Percentiles rank a stretch among this genome's conserved stretches.
Conservation (phyloP, 2,113 vertebrate genomes). For the Limnothrissa miodon region DNA sequence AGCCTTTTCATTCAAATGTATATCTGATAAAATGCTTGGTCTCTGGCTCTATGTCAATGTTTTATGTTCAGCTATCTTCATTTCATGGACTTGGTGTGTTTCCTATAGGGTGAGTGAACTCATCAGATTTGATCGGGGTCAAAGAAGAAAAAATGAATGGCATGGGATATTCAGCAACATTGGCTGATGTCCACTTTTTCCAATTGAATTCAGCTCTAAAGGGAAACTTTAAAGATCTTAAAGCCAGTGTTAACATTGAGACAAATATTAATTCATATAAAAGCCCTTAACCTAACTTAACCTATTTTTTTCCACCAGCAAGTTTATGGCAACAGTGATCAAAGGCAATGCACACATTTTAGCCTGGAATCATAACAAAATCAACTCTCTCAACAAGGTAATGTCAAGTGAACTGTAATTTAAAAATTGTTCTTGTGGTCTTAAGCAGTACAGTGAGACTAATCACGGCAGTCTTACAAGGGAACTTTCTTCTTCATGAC, state of each 20-base stretch:
- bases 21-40: conserved; percentile 43
- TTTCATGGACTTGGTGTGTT: neutral
- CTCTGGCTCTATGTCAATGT: conserved; percentile 42
- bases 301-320: neutral
- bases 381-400: neutral
- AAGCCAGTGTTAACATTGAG: neutral
- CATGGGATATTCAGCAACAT: neutral
- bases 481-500: neutral
- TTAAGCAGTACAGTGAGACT: neutral
- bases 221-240: neutral
- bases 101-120: neutral
- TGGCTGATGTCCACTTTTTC: neutral
- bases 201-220: neutral
- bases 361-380: neutral
- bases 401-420: neutral
- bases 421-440: neutral
- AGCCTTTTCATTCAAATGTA: conserved; percentile 19
- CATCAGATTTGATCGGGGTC: neutral
- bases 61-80: conserved; percentile 35
- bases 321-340: neutral
- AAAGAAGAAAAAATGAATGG: neutral
- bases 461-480: neutral
- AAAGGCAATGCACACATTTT: neutral
- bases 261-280: neutral
- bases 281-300: neutral